Evolutionary conservation across 2,888 invertebrate genomes (phyloP), one percentile per base, ranked within the genome.

Genomic region (Mylabris sibirica): DNA sequence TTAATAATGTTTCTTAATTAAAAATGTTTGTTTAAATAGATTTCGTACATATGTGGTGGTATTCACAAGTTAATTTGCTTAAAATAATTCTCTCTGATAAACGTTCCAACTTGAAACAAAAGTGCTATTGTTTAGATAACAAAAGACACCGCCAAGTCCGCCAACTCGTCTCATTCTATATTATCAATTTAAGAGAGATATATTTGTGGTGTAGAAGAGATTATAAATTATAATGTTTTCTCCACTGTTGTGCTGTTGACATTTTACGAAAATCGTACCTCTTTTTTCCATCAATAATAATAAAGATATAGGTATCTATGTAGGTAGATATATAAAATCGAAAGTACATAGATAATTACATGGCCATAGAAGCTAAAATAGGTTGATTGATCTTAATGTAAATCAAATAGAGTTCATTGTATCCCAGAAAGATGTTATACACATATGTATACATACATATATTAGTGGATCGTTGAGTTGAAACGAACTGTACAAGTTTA

Each of bases 71-170:
- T 66, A 63, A 63, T 63, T 67, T 66, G 62, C 62, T 62, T 66
- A 44, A 34, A 65, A 66, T 66, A 66, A 59, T 44, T 49, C 4
- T 63, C 62, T 11, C 26, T 49, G 66, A 63, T 67, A 67, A 63
- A 59, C 44, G 63, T 44, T 67, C 65, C 30, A 49, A 24, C 59
- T 60, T 30, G 59, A 59, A 63, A 41, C 67, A 63, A 63, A 41
- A 59, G 35, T 49, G 22, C 44, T 60, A 65, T 65, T 65, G 65
- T 65, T 49, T 61, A 24, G 20, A 24, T 34, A 62, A 66, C 62
- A 66, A 66, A 66, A 41, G 44, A 14, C 59, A 26, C 26, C 49
- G 49, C 20, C 49, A 49, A 49, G 20, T 49, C 49, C 49, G 20
- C 49, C 49, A 49, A 49, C 49, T 20, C 49, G 49, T 20, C 49